phyloP scores from a whole-genome alignment of 2,797 vertebrate species.

The Coregonus ussuriensis region DNA sequence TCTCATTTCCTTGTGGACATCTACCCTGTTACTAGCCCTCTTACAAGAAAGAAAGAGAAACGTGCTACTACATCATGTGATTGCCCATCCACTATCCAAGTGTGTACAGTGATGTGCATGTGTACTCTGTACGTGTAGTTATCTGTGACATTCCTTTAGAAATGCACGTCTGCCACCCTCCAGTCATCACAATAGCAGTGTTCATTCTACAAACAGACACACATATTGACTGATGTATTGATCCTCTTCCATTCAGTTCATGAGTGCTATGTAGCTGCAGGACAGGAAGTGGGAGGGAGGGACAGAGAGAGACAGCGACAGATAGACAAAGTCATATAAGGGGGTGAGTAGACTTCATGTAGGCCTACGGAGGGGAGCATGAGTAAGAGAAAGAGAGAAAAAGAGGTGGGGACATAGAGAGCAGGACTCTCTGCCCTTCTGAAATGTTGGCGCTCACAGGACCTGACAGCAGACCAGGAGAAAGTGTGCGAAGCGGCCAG shows the following conservation, averaged over 20 bases:
- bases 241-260: constrained; percentile 12
- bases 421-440: constrained; percentile 51
- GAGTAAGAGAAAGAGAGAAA: background rate
- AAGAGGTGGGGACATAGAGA: constrained; percentile 25
- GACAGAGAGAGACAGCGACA: background rate
- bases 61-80: background rate
- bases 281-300: background rate
- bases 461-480: constrained; percentile 43
- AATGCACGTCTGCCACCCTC: background rate
- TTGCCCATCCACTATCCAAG: background rate
- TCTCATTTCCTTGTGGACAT: background rate
- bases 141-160: background rate
- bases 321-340: background rate
- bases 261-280: background rate
- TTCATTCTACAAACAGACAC: constrained; percentile 31
- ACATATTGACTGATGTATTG: constrained; percentile 26
- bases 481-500: background rate
- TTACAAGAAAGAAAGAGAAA: background rate
- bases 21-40: background rate
- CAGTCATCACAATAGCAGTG: background rate
- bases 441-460: constrained; percentile 42
- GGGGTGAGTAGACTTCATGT: background rate
- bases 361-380: background rate
- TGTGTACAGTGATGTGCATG: background rate
- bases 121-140: background rate